phyloP scores from a whole-genome alignment of 2,888 invertebrate genomes.

The Polyommatus iphigenia region DNA sequence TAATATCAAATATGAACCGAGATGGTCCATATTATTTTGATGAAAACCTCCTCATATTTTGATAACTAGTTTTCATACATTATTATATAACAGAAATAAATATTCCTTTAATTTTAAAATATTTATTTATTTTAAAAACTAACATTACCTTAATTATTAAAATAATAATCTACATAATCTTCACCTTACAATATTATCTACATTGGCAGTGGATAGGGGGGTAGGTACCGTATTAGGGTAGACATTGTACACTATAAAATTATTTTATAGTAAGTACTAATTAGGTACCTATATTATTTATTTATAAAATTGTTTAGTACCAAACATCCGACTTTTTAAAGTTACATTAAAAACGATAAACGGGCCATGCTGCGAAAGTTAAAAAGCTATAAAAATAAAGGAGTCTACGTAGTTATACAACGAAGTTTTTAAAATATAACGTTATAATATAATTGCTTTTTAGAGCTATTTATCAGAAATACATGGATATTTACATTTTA shows the following conservation, averaged over 20 bases:
- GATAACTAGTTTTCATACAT: too few species aligned
- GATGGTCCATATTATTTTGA: too few species aligned
- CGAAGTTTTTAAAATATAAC: background rate
- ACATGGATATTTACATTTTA: background rate
- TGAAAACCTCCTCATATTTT: too few species aligned
- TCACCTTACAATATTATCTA: slow-evolving; percentile 30
- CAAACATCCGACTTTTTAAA: background rate
- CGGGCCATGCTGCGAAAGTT: background rate
- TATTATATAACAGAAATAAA: slow-evolving; percentile 3
- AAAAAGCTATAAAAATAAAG: background rate
- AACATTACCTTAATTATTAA: slow-evolving; percentile 18
- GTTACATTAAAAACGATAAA: background rate
- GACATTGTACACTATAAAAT: background rate
- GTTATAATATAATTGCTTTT: background rate
- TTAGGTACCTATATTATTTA: background rate
- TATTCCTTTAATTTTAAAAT: slow-evolving; percentile 14
- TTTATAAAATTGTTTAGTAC: background rate
- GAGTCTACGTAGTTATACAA: background rate
- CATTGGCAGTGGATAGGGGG: slow-evolving; percentile 22
- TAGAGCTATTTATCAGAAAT: background rate
- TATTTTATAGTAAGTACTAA: slow-evolving; percentile 6
- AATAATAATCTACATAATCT: slow-evolving; percentile 17
- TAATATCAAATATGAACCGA: too few species aligned
- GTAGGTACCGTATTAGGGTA: background rate
- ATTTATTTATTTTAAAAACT: slow-evolving; percentile 21